These are phyloP conservation scores for Anhinga rufa DNA, from an alignment of 2,113 vertebrate genomes.

Conservation along the genomic window DNA sequence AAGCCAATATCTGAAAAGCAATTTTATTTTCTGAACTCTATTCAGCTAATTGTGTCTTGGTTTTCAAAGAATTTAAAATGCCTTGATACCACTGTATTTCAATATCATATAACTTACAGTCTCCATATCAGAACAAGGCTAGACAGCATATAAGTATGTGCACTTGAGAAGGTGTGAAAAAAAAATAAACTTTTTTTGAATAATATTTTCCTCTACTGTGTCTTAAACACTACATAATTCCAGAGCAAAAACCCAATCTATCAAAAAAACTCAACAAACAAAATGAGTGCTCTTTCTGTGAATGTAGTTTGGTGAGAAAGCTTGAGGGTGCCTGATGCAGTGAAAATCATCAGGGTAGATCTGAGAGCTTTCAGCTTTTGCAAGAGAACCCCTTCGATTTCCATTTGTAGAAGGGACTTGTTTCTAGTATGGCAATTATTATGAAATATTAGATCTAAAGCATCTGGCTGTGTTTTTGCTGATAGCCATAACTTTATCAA, in stretches of 20 bases:
- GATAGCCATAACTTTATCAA: not conserved
- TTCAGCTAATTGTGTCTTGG: not conserved
- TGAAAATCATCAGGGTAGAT: not conserved
- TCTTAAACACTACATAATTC: not conserved
- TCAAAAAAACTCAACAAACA: not conserved
- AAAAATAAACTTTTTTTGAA: not conserved
- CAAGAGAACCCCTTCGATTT: not conserved
- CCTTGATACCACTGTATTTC: not conserved
- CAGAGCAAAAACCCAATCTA: not conserved
- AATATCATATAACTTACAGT: not conserved
- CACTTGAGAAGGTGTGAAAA: not conserved
- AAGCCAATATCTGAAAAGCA: not conserved
- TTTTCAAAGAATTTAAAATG: not conserved
- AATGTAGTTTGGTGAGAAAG: not conserved
- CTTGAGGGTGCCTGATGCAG: not conserved
- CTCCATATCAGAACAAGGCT: not conserved
- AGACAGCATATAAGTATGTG: not conserved
- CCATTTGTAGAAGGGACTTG: not conserved
- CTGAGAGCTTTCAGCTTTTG: not conserved
- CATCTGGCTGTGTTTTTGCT: not conserved
- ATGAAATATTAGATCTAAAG: not conserved
- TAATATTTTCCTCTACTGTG: not conserved
- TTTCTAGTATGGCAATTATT: not conserved
- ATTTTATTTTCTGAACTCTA: not conserved
- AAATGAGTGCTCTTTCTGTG: not conserved